Evolutionary conservation across 1,140 invertebrate genomes (phyloP).

Genomic region (Oryzaephilus surinamensis): DNA sequence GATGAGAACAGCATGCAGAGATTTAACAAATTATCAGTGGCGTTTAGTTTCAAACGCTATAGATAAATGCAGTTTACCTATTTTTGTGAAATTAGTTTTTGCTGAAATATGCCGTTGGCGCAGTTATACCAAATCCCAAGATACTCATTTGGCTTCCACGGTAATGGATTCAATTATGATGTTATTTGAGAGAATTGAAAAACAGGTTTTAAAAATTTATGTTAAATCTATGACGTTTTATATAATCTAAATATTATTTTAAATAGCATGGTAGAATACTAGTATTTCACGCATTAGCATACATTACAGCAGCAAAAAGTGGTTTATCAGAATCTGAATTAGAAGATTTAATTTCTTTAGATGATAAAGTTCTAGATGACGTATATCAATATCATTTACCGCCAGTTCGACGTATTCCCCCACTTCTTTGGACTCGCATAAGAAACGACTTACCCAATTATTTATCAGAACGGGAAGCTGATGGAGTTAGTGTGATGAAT

Average conservation of each 20-base stretch:
- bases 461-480: conserved; percentile 89
- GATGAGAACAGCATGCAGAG: conserved; percentile 84
- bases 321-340: conserved; percentile 88
- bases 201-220: conserved; percentile 53
- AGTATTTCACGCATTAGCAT: conserved; percentile 87
- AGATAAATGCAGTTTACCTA: conserved; percentile 86
- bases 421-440: conserved; percentile 90
- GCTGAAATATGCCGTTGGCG: conserved; percentile 94
- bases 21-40: conserved; percentile 90
- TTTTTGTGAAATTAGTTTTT: conserved; percentile 95
- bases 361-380: conserved; percentile 89
- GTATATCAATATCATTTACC: conserved; percentile 98
- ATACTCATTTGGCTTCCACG: conserved; percentile 83
- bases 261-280: conserved; percentile 84
- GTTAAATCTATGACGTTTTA: background rate
- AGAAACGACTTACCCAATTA: conserved; percentile 92
- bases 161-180: conserved; percentile 98
- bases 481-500: conserved; percentile 93
- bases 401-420: conserved; percentile 88
- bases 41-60: conserved; percentile 87
- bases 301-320: conserved; percentile 88
- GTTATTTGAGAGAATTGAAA: conserved; percentile 89
- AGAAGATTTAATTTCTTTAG: conserved; percentile 88
- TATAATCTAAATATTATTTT: conserved; percentile 32
- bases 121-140: conserved; percentile 88